Percentiles rank a stretch among this genome's conserved stretches.
Evolutionary conservation across 2,888 invertebrate genomes (phyloP).

Genomic region (Synergus itoensis): DNA sequence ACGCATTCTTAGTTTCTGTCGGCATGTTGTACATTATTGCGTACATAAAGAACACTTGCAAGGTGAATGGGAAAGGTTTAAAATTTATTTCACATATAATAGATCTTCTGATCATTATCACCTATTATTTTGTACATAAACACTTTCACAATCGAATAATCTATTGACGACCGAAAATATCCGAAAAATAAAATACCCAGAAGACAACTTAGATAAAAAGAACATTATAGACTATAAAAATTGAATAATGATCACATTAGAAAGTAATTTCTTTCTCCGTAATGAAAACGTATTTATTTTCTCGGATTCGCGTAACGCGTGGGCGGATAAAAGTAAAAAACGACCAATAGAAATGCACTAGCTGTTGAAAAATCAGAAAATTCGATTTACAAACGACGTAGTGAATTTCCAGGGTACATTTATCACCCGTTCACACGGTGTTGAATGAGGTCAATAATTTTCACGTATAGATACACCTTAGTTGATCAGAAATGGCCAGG

Average conservation of each 20-base stretch:
- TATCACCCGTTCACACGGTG: conserved; percentile 61
- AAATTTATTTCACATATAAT: neutral
- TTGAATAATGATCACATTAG: neutral
- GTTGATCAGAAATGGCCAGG: neutral
- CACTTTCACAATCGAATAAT: neutral
- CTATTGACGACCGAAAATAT: neutral
- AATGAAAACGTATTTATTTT: conserved; percentile 17
- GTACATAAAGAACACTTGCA: neutral
- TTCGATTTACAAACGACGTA: conserved; percentile 24
- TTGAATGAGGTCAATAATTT: conserved; percentile 64
- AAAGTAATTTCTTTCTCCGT: conserved; percentile 20
- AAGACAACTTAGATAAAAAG: neutral
- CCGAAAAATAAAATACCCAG: too few relatives aligned
- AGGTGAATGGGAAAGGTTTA: neutral
- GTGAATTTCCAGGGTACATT: conserved; percentile 50
- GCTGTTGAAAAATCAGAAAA: conserved; percentile 13
- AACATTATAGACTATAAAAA: too few relatives aligned
- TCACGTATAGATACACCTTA: conserved; percentile 54
- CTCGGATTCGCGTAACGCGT: conserved; percentile 3
- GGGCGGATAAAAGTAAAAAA: conserved; percentile 2
- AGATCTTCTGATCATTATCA: neutral
- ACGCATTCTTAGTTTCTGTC: conserved; percentile 25
- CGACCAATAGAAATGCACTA: neutral
- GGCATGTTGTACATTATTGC: conserved; percentile 13
- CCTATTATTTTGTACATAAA: neutral